phyloP scores from a whole-genome alignment of 2,888 invertebrate genomes.

The Corythucha ciliata region DNA sequence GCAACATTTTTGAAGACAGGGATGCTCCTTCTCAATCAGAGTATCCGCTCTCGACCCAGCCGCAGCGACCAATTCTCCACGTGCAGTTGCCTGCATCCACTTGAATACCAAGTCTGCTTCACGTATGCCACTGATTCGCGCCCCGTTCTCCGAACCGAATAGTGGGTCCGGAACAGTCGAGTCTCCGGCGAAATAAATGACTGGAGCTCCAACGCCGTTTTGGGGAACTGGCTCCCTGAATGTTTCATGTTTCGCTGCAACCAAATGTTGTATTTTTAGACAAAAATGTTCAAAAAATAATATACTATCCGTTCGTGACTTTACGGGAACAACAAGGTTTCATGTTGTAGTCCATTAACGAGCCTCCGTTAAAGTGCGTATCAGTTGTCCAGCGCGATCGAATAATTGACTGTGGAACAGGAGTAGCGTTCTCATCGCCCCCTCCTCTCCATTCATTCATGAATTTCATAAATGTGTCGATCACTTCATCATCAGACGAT shows the following conservation, averaged over 20 bases:
- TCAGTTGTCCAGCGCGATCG: conserved; percentile 39
- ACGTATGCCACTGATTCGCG: conserved; percentile 13
- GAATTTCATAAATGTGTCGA: conserved; percentile 18
- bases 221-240: conserved; percentile 32
- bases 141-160: conserved; percentile 18
- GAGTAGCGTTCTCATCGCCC: conserved; percentile 25
- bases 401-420: conserved; percentile 34
- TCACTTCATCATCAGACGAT: conserved; percentile 19
- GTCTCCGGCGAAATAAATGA: conserved; percentile 40
- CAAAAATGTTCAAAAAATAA: no score
- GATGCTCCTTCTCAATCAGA: no score
- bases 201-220: conserved; percentile 30
- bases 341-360: no score
- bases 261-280: no score
- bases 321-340: no score
- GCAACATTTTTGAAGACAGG: no score
- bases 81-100: no score
- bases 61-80: no score
- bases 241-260: conserved; percentile 14
- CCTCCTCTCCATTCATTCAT: conserved; percentile 25
- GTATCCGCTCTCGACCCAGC: no score
- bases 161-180: conserved; percentile 17
- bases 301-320: no score
- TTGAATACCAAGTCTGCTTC: conserved; percentile 20
- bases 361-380: conserved; percentile 38